Evolutionary conservation across 2,888 invertebrate genomes (phyloP).

Genomic region (Macaria notata): DNA sequence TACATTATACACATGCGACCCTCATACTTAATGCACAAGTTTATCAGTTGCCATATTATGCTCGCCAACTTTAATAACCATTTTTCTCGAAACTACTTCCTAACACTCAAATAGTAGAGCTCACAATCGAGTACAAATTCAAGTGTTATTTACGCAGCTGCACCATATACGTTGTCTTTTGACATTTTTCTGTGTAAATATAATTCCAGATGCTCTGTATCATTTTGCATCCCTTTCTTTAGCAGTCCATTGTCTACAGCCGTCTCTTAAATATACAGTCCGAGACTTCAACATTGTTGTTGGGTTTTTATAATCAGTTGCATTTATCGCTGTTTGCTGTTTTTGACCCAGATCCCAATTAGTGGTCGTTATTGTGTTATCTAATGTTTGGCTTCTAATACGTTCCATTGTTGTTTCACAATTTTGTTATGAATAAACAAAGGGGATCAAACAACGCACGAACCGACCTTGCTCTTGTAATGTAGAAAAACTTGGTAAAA

Average conservation of each 20-base stretch:
- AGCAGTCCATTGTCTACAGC: slow-evolving; percentile 40
- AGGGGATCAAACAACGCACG: too few species aligned
- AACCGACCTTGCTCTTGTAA: too few species aligned
- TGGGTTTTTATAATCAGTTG: slow-evolving; percentile 23
- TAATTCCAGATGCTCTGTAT: slow-evolving; percentile 47
- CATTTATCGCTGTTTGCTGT: slow-evolving; percentile 30
- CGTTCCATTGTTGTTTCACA: slow-evolving; percentile 14
- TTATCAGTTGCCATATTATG: neutral
- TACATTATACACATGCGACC: too few species aligned
- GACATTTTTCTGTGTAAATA: slow-evolving; percentile 49
- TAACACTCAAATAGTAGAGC: slow-evolving; percentile 10
- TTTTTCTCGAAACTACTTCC: slow-evolving; percentile 13
- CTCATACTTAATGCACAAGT: neutral
- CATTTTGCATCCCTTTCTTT: slow-evolving; percentile 41
- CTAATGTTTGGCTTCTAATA: slow-evolving; percentile 15
- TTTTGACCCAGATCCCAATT: slow-evolving; percentile 30
- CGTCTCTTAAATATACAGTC: neutral
- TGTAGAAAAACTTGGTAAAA: too few species aligned
- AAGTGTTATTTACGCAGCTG: slow-evolving; percentile 56
- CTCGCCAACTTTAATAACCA: neutral
- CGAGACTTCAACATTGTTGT: slow-evolving; percentile 18
- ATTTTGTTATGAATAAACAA: slow-evolving; percentile 3
- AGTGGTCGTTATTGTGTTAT: slow-evolving; percentile 14
- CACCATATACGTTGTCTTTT: slow-evolving; percentile 43
- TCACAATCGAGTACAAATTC: slow-evolving; percentile 18